Percentiles rank a stretch among this genome's conserved stretches.
Evolutionary conservation across 2,797 vertebrate species (phyloP).

Genomic region (Poeciliopsis gracilis): DNA sequence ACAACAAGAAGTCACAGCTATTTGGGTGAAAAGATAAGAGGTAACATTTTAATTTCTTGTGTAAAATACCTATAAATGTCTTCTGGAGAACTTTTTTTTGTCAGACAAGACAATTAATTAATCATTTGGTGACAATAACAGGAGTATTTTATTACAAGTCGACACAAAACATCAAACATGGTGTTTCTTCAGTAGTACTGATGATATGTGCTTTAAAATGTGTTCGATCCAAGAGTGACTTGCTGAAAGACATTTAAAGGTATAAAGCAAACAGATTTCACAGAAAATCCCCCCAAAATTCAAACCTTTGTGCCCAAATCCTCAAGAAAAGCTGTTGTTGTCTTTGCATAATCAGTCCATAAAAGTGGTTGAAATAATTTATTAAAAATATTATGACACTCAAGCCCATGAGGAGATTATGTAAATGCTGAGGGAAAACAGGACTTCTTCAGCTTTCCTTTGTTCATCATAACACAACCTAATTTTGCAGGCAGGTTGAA

Average conservation of each 20-base stretch:
- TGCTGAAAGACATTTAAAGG: neutral
- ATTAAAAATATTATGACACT: slow-evolving; percentile 7
- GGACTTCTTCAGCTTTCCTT: slow-evolving; percentile 12
- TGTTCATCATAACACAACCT: slow-evolving; percentile 27
- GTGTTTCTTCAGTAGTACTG: slow-evolving; percentile 12
- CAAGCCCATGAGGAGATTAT: neutral
- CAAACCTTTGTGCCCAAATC: neutral
- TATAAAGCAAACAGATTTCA: neutral
- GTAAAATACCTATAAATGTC: neutral
- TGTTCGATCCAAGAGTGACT: neutral
- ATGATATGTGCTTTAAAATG: neutral
- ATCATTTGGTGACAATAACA: neutral
- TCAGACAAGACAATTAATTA: neutral
- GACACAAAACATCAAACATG: neutral
- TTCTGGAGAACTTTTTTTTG: neutral
- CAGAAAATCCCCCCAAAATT: neutral
- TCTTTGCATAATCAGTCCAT: neutral
- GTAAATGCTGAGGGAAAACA: slow-evolving; percentile 25
- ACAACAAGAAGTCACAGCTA: neutral
- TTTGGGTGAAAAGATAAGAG: neutral
- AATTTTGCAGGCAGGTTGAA: slow-evolving; percentile 9
- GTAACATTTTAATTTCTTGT: neutral
- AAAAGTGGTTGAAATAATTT: neutral
- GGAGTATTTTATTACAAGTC: neutral
- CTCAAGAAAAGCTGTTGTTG: neutral